phyloP scores from a whole-genome alignment of 2,113 vertebrate genomes.

The Nanorana parkeri region DNA sequence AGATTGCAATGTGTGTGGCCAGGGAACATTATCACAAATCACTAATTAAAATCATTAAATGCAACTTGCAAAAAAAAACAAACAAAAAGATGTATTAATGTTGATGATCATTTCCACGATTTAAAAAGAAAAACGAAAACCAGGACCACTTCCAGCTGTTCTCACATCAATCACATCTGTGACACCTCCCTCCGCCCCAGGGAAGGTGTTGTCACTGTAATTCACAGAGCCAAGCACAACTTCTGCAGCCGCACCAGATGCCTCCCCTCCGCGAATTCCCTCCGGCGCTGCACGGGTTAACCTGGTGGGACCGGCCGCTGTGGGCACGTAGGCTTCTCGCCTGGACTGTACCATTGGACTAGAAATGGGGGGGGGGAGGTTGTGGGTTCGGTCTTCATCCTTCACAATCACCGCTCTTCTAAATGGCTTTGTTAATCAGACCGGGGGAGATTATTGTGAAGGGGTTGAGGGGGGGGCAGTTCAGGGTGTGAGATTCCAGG shows the following conservation, averaged over 20 bases:
- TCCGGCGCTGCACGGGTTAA: neutral
- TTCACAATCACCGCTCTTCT: neutral
- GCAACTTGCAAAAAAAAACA: too few relatives aligned
- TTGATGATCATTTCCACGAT: too few relatives aligned
- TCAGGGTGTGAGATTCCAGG: neutral
- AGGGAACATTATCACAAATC: too few relatives aligned
- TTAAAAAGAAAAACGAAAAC: too few relatives aligned
- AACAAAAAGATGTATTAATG: too few relatives aligned
- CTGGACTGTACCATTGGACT: slow-evolving; percentile 24
- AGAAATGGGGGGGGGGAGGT: neutral
- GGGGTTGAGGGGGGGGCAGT: neutral
- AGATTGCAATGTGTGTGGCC: too few relatives aligned
- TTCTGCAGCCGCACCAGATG: neutral
- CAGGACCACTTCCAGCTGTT: too few relatives aligned
- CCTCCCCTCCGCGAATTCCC: neutral
- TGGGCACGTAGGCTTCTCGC: neutral
- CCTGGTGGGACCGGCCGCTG: neutral
- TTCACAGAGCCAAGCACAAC: neutral
- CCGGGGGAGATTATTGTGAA: too few relatives aligned
- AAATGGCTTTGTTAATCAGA: rapidly evolving
- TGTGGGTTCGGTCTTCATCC: neutral
- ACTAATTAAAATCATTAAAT: too few relatives aligned
- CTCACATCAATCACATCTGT: neutral
- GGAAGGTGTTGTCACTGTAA: neutral
- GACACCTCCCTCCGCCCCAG: neutral